Base-by-base conservation (phyloP, 2,113 vertebrate species). In the Rhea americana region DNA sequence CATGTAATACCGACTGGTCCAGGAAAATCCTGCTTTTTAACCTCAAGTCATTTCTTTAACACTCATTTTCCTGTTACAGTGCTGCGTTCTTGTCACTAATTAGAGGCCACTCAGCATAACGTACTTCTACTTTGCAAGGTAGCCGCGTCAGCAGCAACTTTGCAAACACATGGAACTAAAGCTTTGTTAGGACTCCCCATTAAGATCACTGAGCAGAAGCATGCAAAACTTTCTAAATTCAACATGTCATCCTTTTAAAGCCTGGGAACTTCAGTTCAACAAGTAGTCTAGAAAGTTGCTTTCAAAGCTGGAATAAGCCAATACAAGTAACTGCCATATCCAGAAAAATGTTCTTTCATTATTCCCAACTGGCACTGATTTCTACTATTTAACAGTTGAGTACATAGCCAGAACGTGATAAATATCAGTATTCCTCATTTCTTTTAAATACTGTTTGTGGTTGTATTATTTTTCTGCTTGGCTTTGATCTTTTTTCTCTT, bases 191-290 rank as follows among this genome's bases (percentile, higher is more conserved):
- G 82, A 55, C 90, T 81, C 18, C 79, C 94, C 77, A 96, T 96
- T 94, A 93, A 93, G 90, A 95, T 37, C 76, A 88, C 53, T 81
- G 61, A 93, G 76, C 43, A 88, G 86, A 88, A 84, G 82, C 73
- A 90, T 45, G 79, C 39, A 86, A 37, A 68, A 70, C 45, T 56
- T 91, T 61, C 80, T 93, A 91, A 96, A 96, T 93, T 93, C 91
- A 94, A 93, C 5, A 5, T 93, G 93, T 86, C 94, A 93, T 93
- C 82, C 58, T 85, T 78, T 63, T 65, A 90, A 95, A 78, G 85
- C 91, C 85, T 93, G 65, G 80, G 72, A 82, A 96, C 70, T 47
- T 90, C 79, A 80, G 35, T 93, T 91, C 93, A 91, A 71, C 63
- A 71, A 88, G 35, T 88, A 90, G 81, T 94, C 76, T 67, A 48